phyloP scores from a whole-genome alignment of 1,140 invertebrate genomes.

The Mactra quadrangularis region DNA sequence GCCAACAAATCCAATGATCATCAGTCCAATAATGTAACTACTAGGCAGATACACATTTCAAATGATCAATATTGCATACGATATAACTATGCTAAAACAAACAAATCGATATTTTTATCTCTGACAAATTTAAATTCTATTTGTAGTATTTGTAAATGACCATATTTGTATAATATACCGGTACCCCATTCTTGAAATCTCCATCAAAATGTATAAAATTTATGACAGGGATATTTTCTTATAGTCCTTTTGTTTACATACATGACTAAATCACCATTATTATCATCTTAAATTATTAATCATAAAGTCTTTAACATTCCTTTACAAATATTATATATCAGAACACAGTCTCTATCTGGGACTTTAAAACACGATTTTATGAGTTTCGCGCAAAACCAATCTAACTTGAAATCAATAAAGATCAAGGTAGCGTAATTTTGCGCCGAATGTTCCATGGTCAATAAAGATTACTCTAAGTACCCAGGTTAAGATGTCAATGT shows the following conservation, averaged over 20 bases:
- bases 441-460: too few species aligned
- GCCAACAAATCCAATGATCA: too few species aligned
- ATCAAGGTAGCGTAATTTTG: neutral
- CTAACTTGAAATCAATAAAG: neutral
- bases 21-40: too few species aligned
- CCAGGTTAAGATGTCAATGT: too few species aligned
- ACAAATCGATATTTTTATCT: neutral
- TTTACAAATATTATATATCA: neutral
- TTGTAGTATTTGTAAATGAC: neutral
- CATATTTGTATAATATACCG: neutral
- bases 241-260: constrained; percentile 33
- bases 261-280: constrained; percentile 10
- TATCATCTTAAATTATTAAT: constrained; percentile 18
- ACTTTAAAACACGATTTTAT: neutral
- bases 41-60: too few species aligned
- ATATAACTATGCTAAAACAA: neutral
- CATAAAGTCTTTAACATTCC: neutral
- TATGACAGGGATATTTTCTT: neutral
- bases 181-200: too few species aligned
- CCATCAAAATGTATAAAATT: neutral
- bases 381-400: neutral
- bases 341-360: neutral
- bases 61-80: too few species aligned
- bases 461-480: too few species aligned
- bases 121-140: neutral